Percentiles rank a stretch among this genome's conserved stretches.
phyloP scores from a whole-genome alignment of 2,797 vertebrate genomes.

The Sciurus vulgaris region DNA sequence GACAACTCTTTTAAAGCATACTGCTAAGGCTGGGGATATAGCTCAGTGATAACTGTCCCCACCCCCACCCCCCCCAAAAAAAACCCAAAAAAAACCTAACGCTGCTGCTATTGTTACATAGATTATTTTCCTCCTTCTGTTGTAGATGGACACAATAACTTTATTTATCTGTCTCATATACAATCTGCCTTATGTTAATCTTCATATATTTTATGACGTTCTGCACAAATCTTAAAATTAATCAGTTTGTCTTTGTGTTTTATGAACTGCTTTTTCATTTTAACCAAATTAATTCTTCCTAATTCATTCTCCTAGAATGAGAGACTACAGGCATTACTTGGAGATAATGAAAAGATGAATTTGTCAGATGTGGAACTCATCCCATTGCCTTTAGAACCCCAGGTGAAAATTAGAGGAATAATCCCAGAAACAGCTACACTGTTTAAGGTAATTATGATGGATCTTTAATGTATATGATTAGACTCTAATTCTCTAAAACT shows the following conservation, averaged over 20 bases:
- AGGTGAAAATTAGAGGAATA: conserved; percentile 96
- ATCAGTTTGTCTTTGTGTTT: neutral
- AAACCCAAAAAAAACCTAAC: neutral
- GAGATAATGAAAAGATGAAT: conserved; percentile 98
- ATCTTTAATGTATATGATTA: neutral
- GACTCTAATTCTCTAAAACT: neutral
- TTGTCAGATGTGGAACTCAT: conserved; percentile 97
- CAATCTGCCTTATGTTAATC: neutral
- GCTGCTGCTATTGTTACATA: neutral
- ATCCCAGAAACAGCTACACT: conserved; percentile 97
- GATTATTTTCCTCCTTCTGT: neutral
- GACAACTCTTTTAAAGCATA: neutral
- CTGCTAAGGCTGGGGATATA: neutral
- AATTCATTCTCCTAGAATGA: conserved; percentile 91
- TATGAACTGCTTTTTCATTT: conserved; percentile 17
- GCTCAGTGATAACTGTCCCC: neutral
- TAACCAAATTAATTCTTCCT: conserved; percentile 46
- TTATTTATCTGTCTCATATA: neutral
- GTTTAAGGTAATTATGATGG: conserved; percentile 93
- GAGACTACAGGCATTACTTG: conserved; percentile 95
- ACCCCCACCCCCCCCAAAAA: neutral
- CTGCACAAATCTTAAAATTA: conserved; percentile 11
- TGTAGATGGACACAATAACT: too few relatives aligned
- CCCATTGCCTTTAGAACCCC: conserved; percentile 97
- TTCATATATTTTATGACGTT: neutral